phyloP scores from a whole-genome alignment of 2,888 invertebrate genomes.

The Drosophila percnosoma region DNA sequence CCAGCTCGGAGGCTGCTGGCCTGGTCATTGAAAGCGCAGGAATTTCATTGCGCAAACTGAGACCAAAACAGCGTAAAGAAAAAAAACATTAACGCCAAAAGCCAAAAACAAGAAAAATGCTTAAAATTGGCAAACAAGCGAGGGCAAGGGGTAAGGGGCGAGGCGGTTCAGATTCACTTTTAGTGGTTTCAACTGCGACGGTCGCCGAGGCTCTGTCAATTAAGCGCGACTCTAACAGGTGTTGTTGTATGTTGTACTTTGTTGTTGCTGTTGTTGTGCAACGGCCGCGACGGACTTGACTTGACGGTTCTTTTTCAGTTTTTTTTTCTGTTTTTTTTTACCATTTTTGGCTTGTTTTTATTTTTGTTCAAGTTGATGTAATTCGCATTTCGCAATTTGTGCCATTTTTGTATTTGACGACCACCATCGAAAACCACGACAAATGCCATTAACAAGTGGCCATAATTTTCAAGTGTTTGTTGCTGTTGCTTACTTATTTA shows the following conservation, averaged over 20 bases:
- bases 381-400: slow-evolving; percentile 52
- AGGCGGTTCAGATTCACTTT: slow-evolving; percentile 58
- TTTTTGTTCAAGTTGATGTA: slow-evolving; percentile 24
- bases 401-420: slow-evolving; percentile 38
- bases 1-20: slow-evolving; percentile 28
- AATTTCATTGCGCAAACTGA: slow-evolving; percentile 59
- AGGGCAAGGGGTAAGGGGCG: neutral
- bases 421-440: slow-evolving; percentile 13
- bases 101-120: slow-evolving; percentile 37
- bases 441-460: slow-evolving; percentile 34
- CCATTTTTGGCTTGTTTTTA: slow-evolving; percentile 42
- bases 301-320: slow-evolving; percentile 48
- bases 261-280: slow-evolving; percentile 32
- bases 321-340: slow-evolving; percentile 15
- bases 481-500: neutral
- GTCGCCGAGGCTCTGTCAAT: slow-evolving; percentile 51
- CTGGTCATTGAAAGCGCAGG: slow-evolving; percentile 33
- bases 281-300: slow-evolving; percentile 35
- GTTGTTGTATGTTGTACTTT: slow-evolving; percentile 24
- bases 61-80: slow-evolving; percentile 24
- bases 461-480: slow-evolving; percentile 6
- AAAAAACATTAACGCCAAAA: slow-evolving; percentile 10
- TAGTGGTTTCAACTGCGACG: slow-evolving; percentile 43
- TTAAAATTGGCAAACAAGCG: slow-evolving; percentile 5
- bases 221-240: slow-evolving; percentile 36